Base-by-base conservation (phyloP, 2,888 invertebrate species). In the Drosophila nr. perissopoda region DNA sequence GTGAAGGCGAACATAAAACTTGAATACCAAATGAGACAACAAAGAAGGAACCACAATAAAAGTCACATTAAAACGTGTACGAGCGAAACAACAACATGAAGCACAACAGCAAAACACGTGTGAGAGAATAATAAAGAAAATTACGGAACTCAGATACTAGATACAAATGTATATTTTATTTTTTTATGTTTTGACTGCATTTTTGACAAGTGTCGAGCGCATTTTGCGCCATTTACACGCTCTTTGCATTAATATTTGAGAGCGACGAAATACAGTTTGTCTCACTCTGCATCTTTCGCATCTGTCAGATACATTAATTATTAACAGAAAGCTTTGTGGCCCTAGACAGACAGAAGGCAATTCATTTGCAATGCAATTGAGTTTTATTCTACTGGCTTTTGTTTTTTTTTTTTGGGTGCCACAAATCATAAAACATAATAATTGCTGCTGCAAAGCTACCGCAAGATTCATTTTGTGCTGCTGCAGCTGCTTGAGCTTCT, bases 11-110 rank as follows among this genome's bases (percentile, higher is more conserved):
- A 79, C 74, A 75, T 65, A 78, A 75, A 89, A 76, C 86, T 80
- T 81, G 88, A 88, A 90, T 89, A 88, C 83, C 59, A 86, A 90
- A 87, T 81, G 77, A 88, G 79, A 81, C 86, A 78, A 82, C 83
- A 90, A 88, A 88, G 90, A 52, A 74, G 79, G 75, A 74, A 77
- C 54, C 81, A 64, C 86, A 87, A 89, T 89, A 88, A 87, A 87
- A 87, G 90, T 88, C 90, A 90, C 83, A 89, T 88, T 79, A 83
- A 89, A 88, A 81, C 80, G 80, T 72, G 74, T 69, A 33, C 36
- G 51, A 63, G 65, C 33, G 25, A 61, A 63, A 51, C 49, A 76
- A 62, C 33, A 68, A 54, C 11, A 33, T 18, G 18, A 57, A 57
- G 21, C 33, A 42, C 18, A 33, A 27, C 13, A 46, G 52, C 21